Evolutionary conservation across 1,140 invertebrate genomes (phyloP).

Genomic region (Solenopsis invicta): DNA sequence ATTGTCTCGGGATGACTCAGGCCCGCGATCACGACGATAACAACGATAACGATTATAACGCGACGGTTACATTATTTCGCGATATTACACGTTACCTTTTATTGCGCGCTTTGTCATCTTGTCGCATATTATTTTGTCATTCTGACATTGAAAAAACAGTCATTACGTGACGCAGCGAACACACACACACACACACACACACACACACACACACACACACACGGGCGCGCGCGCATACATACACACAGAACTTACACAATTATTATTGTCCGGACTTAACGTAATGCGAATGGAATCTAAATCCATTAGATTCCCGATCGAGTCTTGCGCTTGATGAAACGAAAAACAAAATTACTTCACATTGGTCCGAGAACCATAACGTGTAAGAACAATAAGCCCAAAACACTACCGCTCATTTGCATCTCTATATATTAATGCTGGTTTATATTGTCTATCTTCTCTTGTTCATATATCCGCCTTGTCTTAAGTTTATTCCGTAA

Average conservation of each 20-base stretch:
- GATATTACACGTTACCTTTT: background rate
- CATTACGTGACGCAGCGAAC: background rate
- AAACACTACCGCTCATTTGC: no score
- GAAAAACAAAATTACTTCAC: no score
- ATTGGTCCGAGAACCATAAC: no score
- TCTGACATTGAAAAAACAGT: background rate
- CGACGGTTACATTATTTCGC: background rate
- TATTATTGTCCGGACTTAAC: no score
- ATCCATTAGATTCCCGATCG: no score
- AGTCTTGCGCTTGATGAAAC: no score
- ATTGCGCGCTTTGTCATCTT: background rate
- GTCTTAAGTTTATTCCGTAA: background rate
- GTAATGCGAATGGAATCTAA: no score
- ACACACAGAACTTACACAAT: no score
- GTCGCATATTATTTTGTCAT: constrained; percentile 1
- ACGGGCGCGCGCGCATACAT: no score
- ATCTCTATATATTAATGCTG: background rate
- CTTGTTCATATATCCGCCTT: background rate
- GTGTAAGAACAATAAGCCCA: background rate
- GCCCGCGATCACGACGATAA: background rate
- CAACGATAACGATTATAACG: background rate
- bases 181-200: no score
- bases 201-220: no score
- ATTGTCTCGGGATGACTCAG: background rate
- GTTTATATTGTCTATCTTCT: background rate